A percentile compares a stretch with the other conserved stretches of the same genome.
Evolutionary conservation across 2,797 vertebrate species (phyloP).

Genomic region (Ispidina lecontei): DNA sequence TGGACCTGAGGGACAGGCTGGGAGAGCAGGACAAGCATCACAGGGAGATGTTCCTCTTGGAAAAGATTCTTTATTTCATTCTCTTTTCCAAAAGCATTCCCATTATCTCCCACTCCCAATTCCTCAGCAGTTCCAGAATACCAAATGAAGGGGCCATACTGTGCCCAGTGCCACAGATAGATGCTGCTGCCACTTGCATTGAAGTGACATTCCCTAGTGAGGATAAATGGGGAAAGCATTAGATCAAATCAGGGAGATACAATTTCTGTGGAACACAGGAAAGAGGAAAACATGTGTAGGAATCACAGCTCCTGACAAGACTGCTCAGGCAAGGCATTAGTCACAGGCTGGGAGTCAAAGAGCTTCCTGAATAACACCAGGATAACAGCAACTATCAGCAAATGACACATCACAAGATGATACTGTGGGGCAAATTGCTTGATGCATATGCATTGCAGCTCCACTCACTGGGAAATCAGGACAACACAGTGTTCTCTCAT

Average conservation of each 20-base stretch:
- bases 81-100: not conserved
- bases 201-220: not conserved
- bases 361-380: slow-evolving; percentile 30
- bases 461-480: slow-evolving; percentile 47
- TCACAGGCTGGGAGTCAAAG: slow-evolving; percentile 45
- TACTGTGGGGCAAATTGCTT: slow-evolving; percentile 52
- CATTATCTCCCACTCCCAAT: not conserved
- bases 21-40: not conserved
- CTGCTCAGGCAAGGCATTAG: slow-evolving; percentile 43
- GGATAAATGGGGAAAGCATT: not conserved
- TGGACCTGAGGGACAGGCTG: not conserved
- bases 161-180: not conserved
- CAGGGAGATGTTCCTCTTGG: not conserved
- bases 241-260: not conserved
- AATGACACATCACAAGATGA: not conserved
- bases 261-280: not conserved
- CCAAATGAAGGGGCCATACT: slow-evolving; percentile 5
- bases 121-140: not conserved
- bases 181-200: not conserved
- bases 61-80: not conserved
- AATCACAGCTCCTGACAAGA: slow-evolving; percentile 49
- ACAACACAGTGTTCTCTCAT: slow-evolving; percentile 31
- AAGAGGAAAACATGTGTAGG: slow-evolving; percentile 11
- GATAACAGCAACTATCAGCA: slow-evolving; percentile 40
- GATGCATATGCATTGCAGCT: slow-evolving; percentile 50